A percentile compares a stretch with the other conserved stretches of the same genome.
Evolutionary conservation across 2,888 invertebrate species (phyloP).

Genomic region (Agrotis ipsilon): DNA sequence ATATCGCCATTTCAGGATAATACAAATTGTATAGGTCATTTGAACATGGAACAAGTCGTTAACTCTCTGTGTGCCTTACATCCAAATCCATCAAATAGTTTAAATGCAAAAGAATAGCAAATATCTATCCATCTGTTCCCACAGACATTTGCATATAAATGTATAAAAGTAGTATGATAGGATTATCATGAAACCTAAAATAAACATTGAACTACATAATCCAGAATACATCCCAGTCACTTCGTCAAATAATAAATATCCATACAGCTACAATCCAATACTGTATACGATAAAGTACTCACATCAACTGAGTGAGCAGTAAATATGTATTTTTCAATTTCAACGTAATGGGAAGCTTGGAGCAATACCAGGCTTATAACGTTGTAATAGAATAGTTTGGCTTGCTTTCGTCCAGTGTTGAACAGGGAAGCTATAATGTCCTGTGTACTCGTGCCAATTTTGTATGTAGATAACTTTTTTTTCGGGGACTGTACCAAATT

Average conservation of each 20-base stretch:
- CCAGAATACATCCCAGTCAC: not conserved
- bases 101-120: too few species aligned
- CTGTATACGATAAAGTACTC: conserved; percentile 1
- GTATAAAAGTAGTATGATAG: too few species aligned
- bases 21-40: too few species aligned
- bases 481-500: too few species aligned
- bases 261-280: conserved; percentile 2
- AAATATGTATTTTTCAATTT: conserved; percentile 62
- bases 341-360: conserved; percentile 31
- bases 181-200: too few species aligned
- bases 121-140: too few species aligned
- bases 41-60: too few species aligned
- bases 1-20: too few species aligned
- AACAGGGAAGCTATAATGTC: not conserved
- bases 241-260: conserved; percentile 7
- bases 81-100: too few species aligned
- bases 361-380: conserved; percentile 19
- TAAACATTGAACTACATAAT: too few species aligned
- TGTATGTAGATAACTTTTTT: not conserved
- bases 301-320: conserved; percentile 28
- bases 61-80: too few species aligned
- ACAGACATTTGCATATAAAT: too few species aligned
- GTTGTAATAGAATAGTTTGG: conserved; percentile 49
- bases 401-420: not conserved
- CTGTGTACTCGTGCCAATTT: conserved; percentile 14